Conservation (phyloP, 2,797 vertebrate genomes). For the Danio choprae region DNA sequence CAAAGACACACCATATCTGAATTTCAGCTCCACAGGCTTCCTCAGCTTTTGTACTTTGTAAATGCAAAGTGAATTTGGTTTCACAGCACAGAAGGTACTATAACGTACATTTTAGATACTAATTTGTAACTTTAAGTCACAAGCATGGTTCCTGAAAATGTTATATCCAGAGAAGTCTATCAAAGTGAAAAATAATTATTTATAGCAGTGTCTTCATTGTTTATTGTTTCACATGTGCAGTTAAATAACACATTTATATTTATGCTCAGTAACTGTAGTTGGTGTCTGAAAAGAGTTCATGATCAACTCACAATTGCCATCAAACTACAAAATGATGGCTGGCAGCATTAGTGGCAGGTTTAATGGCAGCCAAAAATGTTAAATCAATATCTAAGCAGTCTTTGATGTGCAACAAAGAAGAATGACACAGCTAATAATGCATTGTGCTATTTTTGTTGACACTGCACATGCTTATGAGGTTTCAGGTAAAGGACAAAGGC, state of each 20-base stretch:
- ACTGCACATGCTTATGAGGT: slow-evolving; percentile 17
- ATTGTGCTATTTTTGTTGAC: slow-evolving; percentile 11
- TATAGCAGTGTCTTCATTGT: not conserved
- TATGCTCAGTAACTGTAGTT: not conserved
- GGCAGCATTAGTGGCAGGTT: not conserved
- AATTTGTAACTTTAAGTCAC: too few relatives aligned
- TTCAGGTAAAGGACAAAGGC: slow-evolving; percentile 9
- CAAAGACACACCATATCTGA: too few relatives aligned
- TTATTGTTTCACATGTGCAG: not conserved
- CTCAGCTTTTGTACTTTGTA: too few relatives aligned
- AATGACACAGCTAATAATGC: slow-evolving; percentile 7
- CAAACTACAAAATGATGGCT: not conserved
- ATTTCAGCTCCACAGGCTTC: too few relatives aligned
- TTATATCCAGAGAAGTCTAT: not conserved
- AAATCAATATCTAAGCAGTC: slow-evolving; percentile 34
- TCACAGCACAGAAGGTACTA: too few relatives aligned
- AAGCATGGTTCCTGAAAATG: too few relatives aligned
- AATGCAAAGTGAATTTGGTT: too few relatives aligned
- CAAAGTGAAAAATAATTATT: not conserved
- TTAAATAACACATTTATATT: not conserved
- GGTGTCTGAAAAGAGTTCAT: not conserved
- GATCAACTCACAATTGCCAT: slow-evolving; percentile 2
- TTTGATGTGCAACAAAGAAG: slow-evolving; percentile 19
- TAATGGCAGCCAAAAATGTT: slow-evolving; percentile 7
- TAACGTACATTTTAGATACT: too few relatives aligned